Conservation (phyloP, 2,888 invertebrate species). For the Tyria jacobaeae region DNA sequence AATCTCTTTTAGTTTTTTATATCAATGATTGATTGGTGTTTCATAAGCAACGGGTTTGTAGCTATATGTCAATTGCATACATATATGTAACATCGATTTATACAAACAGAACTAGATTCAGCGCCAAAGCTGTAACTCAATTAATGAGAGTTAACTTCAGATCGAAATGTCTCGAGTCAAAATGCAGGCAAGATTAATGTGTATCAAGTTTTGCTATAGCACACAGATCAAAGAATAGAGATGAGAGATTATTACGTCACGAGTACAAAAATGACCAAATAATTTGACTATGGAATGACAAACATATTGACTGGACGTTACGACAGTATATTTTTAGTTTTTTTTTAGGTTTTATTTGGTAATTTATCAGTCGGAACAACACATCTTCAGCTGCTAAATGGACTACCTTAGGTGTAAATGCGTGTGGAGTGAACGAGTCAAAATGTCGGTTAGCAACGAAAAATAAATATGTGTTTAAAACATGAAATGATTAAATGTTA, state of each 20-base stretch:
- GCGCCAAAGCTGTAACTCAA: slow-evolving; percentile 1
- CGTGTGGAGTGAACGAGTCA: no score
- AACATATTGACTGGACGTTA: neutral
- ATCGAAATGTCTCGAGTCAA: neutral
- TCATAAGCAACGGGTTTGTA: no score
- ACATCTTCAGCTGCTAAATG: no score
- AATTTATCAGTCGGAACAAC: no score
- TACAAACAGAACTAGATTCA: neutral
- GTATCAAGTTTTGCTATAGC: neutral
- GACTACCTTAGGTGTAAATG: no score
- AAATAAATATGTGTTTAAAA: no score
- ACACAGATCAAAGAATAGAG: neutral
- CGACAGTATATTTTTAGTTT: neutral
- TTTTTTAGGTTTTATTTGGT: no score
- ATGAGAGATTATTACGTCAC: neutral
- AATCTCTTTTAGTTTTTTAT: no score
- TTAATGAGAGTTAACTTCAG: neutral
- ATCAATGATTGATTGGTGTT: no score
- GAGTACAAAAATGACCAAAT: neutral
- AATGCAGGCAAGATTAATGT: neutral
- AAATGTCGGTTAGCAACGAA: no score
- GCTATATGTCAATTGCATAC: neutral
- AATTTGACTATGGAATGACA: no score
- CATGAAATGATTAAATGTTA: no score
- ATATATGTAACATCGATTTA: neutral